A percentile compares a stretch with the other conserved stretches of the same genome.
Conservation (phyloP, 2,888 invertebrate genomes). For the Orthosia gothica region DNA sequence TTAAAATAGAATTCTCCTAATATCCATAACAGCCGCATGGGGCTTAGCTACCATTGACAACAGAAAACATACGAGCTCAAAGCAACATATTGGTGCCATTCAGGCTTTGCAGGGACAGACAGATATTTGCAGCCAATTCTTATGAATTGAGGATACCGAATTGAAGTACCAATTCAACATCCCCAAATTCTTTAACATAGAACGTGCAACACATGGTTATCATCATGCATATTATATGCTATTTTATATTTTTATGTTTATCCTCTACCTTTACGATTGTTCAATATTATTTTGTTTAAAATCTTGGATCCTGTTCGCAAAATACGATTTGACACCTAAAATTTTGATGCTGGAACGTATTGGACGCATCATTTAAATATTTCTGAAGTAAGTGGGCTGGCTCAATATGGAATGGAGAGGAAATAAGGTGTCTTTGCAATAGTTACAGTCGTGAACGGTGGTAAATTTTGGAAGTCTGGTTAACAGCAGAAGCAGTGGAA, state of each 20-base stretch:
- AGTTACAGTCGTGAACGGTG: background rate
- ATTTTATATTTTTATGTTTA: slow-evolving; percentile 19
- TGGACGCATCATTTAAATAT: slow-evolving; percentile 25
- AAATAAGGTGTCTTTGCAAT: slow-evolving; percentile 1
- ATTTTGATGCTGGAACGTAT: slow-evolving; percentile 30
- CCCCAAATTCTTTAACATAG: slow-evolving; percentile 35
- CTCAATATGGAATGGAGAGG: slow-evolving; percentile 2
- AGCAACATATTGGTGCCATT: slow-evolving; percentile 46
- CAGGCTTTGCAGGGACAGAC: slow-evolving; percentile 36
- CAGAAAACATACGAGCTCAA: slow-evolving; percentile 53
- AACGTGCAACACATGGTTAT: slow-evolving; percentile 45
- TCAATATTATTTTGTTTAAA: background rate
- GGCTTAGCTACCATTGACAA: slow-evolving; percentile 25
- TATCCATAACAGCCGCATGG: slow-evolving; percentile 3
- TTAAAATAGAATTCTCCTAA: background rate
- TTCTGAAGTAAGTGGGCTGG: slow-evolving; percentile 9
- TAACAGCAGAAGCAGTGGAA: background rate
- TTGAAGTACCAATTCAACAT: slow-evolving; percentile 28
- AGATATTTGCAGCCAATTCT: slow-evolving; percentile 40
- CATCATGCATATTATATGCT: slow-evolving; percentile 43
- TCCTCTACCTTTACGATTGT: slow-evolving; percentile 36
- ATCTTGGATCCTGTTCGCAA: background rate
- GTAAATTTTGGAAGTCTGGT: background rate
- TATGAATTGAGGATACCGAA: slow-evolving; percentile 38
- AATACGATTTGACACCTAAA: background rate